phyloP scores from a whole-genome alignment of 1,140 invertebrate genomes.

The Drosophila takahashii region DNA sequence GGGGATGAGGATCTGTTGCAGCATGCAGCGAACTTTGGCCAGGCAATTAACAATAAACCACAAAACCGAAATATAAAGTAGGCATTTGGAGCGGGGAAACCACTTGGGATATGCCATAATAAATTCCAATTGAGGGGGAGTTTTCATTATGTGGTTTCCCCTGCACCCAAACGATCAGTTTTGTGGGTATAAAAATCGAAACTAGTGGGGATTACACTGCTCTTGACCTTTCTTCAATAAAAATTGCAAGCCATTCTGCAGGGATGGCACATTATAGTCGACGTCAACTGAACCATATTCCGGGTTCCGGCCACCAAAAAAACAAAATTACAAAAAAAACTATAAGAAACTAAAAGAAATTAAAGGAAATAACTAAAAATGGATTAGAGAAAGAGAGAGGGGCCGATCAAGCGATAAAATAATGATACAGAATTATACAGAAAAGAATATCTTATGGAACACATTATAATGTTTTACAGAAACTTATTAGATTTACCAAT shows the following conservation, averaged over 20 bases:
- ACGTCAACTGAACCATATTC: conserved; percentile 88
- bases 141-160: neutral
- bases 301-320: conserved; percentile 64
- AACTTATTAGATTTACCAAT: too few relatives aligned
- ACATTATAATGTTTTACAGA: too few relatives aligned
- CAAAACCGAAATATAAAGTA: conserved; percentile 35
- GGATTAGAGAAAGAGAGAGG: conserved; percentile 13
- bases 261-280: conserved; percentile 90
- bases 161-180: conserved; percentile 11
- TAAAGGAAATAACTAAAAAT: conserved; percentile 29
- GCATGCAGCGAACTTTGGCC: conserved; percentile 35
- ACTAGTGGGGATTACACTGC: conserved; percentile 38
- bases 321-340: conserved; percentile 38
- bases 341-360: conserved; percentile 46
- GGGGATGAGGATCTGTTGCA: conserved; percentile 22
- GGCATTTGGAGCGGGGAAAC: neutral
- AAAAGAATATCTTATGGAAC: too few relatives aligned
- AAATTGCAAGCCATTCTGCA: conserved; percentile 89
- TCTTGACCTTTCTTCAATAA: conserved; percentile 89
- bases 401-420: too few relatives aligned
- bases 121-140: too few relatives aligned
- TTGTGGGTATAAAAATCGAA: conserved; percentile 25
- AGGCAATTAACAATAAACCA: conserved; percentile 38
- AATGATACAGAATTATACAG: too few relatives aligned
- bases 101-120: neutral